Base-by-base conservation (phyloP, 2,888 invertebrate genomes). In the Eupithecia subumbrata region DNA sequence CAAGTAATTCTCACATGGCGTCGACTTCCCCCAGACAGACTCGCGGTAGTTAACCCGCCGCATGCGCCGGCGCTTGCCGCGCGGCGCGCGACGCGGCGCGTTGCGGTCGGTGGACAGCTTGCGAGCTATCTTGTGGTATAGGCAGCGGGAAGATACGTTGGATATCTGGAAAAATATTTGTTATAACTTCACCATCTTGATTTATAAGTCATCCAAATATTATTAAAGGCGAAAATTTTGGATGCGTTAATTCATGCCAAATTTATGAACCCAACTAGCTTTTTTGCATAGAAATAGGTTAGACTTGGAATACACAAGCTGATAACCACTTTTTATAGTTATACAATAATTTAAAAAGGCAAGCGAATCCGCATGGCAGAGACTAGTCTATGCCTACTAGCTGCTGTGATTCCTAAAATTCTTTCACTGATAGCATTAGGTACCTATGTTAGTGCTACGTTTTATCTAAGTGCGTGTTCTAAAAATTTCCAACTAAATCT, bases 1-100 rank as follows among this genome's bases (percentile, higher is more conserved):
- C 11, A 67, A 67, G 37, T 63, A 0, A 45, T 45, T 73, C 69
- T 73, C 11, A 73, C 70, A 74, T 0, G 37, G 5, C 22, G 71
- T 45, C 76, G 79, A 43, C 76, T 89, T 91, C n/a, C 89, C 91
- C 93, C 94, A 94, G 0, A 93, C 89, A 0, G 94, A 94, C 30
- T 94, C 94, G 12, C 93, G 80, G 81, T 94, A 94, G 87, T 94
- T 93, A 78, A 94, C 94, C 0, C 88, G 80, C 0, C 91, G 84
- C 18, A 82, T 78, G n/a, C 91, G 88, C 14, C 92, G 88, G 0
- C 92, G 87, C 83, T 89, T 90, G 82, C 66, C 40, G 25, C 92
- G 86, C 1, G 75, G 37, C 14, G 84, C 83, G 5, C 92, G 86
- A 2, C 88, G 83, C 12, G 80, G n/a, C 25, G 82, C 82, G 45